Evolutionary conservation across 2,888 invertebrate genomes (phyloP), one percentile per base, ranked within the genome.

Genomic region (Capitulum mitella): DNA sequence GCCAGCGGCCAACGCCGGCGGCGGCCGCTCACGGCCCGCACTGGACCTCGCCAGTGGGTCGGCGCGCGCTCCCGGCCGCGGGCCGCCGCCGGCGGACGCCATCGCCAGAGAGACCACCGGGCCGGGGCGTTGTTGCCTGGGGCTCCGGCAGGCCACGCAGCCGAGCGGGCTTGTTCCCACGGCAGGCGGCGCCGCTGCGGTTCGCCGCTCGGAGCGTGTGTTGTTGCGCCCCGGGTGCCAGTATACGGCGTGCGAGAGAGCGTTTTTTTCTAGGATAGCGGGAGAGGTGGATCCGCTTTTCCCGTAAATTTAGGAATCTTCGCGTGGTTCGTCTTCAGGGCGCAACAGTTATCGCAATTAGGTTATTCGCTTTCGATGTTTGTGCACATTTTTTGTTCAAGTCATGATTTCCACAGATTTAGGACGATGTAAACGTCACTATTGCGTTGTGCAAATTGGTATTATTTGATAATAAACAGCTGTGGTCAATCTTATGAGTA

Each of bases 401-500:
- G 70, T 64, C 64, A 29, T 70, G 40, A 40, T 70, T 70, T 70
- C 29, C 70, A 40, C 70, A 70, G 70, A 40, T 40, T 70, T 40
- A 29, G 40, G 70, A 26, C 12, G 12, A 22, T 70, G 70, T 70
- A 40, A 22, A 70, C 26, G 40, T 40, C 40, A 40, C 70, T 10
- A 70, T 70, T 70, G 40, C 40, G 40, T 70, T 40, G 40, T 70
- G 70, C 40, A 26, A 70, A 40, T 70, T 70, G 40, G 70, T 70
- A 70, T 40, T 70, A 40, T 70, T 70, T 70, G 70, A 70, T 70
- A 70, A 70, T 70, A 70, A 70, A 70, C 40, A 70, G 70, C 70
- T 40, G 70, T 70, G 70, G 70, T 40, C 26, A 70, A 70, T 58
- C 58, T 58, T 51, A 43, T 43, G 43, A n/a, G n/a, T n/a, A n/a